Evolutionary conservation across 2,888 invertebrate species (phyloP), one percentile per base, ranked within the genome.

Genomic region (Trilocha varians): DNA sequence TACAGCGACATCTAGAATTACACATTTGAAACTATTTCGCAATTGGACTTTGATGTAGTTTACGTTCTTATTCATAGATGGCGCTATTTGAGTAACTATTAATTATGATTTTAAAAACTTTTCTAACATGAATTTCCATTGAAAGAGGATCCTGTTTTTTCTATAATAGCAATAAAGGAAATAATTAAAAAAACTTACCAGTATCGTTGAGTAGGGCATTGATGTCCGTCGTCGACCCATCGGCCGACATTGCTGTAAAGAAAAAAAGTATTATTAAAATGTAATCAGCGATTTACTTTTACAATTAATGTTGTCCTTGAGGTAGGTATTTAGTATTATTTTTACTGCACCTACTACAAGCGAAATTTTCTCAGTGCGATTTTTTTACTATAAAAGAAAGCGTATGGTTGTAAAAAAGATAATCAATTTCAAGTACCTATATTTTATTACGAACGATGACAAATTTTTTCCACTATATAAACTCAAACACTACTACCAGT

Each of bases 241-340:
- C 88, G 72, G 88, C 86, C 78, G 89, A 88, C 88, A 88, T 88
- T 62, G 87, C 89, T 89, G 83, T 43, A 89, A 88, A 72, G 82
- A 83, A 65, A 36, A 56, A 65, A 62, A 57, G 45, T 13, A 33
- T 11, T 35, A 42, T 35, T 32, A 41, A 25, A 34, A 39, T 25
- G 1, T 44, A 32, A 36, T 5, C 2, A 13, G 9, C 1, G 3
- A 11, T 3, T 25, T 2, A 25, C 25, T 25, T 25, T n/a, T n/a
- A n/a, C n/a, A n/a, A n/a, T n/a, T n/a, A n/a, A n/a, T n/a, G n/a
- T n/a, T n/a, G n/a, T n/a, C n/a, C n/a, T n/a, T n/a, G n/a, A n/a
- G n/a, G n/a, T n/a, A n/a, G n/a, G n/a, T n/a, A n/a, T n/a, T n/a
- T n/a, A n/a, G n/a, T n/a, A n/a, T n/a, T n/a, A n/a, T n/a, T n/a